Conservation (phyloP, 1,140 invertebrate genomes). For the Hylaeus volcanicus region DNA sequence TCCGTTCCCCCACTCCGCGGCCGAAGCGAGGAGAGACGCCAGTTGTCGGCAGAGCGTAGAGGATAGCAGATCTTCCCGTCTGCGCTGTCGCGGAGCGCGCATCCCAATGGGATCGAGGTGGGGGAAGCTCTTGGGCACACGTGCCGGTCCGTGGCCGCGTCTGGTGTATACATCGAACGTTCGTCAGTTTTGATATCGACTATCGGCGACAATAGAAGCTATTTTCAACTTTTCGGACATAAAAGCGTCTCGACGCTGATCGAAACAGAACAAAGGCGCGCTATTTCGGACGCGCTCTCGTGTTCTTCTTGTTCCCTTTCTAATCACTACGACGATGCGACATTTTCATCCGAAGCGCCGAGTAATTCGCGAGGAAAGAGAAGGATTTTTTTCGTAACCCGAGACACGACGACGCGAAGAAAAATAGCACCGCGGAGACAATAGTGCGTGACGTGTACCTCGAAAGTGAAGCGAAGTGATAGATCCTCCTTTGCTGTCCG, state of each 20-base stretch:
- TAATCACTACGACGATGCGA: conserved; percentile 23
- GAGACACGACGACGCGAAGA: conserved; percentile 50
- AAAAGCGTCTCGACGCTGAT: neutral
- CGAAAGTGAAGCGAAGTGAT: no score
- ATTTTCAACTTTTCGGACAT: neutral
- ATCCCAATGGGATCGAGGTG: no score
- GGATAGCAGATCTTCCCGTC: no score
- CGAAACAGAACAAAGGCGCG: neutral
- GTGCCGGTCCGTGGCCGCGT: no score
- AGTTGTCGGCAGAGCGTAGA: no score
- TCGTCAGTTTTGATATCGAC: neutral
- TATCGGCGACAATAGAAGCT: neutral
- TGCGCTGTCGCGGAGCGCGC: no score
- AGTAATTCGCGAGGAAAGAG: conserved; percentile 46
- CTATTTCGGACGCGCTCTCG: neutral
- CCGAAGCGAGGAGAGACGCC: no score
- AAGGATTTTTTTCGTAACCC: conserved; percentile 56
- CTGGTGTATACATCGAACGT: no score
- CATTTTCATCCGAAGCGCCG: conserved; percentile 23
- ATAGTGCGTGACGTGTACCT: conserved; percentile 46
- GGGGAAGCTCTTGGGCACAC: no score
- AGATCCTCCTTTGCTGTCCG: no score
- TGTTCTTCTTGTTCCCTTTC: neutral
- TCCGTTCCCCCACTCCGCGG: no score
- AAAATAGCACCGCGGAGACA: conserved; percentile 55